These are phyloP conservation scores for Calliphora vicina DNA, from an alignment of 1,140 invertebrate genomes.

Conservation along the genomic window DNA sequence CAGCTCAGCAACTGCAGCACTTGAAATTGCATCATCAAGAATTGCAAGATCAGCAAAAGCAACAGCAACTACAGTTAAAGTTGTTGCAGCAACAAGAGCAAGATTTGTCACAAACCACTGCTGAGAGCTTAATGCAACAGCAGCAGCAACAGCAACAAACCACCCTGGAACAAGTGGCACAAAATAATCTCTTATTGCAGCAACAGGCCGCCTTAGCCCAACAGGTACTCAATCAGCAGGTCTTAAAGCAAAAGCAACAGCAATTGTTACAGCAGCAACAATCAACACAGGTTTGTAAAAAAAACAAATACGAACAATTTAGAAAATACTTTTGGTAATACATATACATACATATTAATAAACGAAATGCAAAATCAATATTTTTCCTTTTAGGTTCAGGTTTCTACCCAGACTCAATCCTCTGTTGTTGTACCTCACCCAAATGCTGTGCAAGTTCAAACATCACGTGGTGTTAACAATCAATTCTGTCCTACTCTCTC, in stretches of 20 bases:
- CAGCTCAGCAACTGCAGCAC: slow-evolving; percentile 46
- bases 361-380: not conserved
- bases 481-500: slow-evolving; percentile 39
- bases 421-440: slow-evolving; percentile 57
- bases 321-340: not conserved
- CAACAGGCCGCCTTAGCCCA: slow-evolving; percentile 53
- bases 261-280: slow-evolving; percentile 51
- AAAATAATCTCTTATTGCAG: slow-evolving; percentile 45
- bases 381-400: slow-evolving; percentile 64
- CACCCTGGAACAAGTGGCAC: slow-evolving; percentile 39
- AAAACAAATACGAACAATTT: slow-evolving; percentile 36
- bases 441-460: slow-evolving; percentile 40
- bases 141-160: slow-evolving; percentile 61
- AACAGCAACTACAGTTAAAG: slow-evolving; percentile 58
- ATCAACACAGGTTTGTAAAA: slow-evolving; percentile 46
- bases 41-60: slow-evolving; percentile 43
- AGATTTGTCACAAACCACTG: slow-evolving; percentile 41
- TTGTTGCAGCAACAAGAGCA: slow-evolving; percentile 43
- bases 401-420: slow-evolving; percentile 66
- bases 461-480: slow-evolving; percentile 42
- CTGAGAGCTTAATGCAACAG: slow-evolving; percentile 45
- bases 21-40: slow-evolving; percentile 59
- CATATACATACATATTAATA: too few species aligned
- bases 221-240: slow-evolving; percentile 59
- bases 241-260: slow-evolving; percentile 58